Conservation (phyloP, 2,888 invertebrate species). For the Nomada ruficornis region DNA sequence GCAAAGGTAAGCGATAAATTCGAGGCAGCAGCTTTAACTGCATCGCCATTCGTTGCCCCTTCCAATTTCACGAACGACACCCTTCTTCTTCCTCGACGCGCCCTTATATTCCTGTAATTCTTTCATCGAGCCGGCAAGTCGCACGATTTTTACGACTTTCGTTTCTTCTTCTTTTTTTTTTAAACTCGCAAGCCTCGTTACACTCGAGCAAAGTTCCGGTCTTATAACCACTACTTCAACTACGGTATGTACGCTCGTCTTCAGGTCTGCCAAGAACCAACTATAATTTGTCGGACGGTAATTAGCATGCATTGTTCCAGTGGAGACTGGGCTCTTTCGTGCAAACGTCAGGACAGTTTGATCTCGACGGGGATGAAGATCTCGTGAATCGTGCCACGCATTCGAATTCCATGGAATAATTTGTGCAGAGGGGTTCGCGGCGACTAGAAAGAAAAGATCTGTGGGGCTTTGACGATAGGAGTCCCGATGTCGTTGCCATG, state of each 20-base stretch:
- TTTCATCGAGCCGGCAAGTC: conserved; percentile 51
- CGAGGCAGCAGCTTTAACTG: conserved; percentile 48
- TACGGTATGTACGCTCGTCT: background rate
- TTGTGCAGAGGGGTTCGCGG: background rate
- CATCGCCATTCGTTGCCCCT: conserved; percentile 37
- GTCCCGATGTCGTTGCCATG: conserved; percentile 2
- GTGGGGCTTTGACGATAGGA: background rate
- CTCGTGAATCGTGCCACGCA: conserved; percentile 14
- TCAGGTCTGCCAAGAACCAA: background rate
- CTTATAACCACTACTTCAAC: background rate
- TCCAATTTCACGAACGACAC: conserved; percentile 57
- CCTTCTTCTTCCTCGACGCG: background rate
- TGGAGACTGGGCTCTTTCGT: conserved; percentile 34
- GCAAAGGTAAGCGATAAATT: conserved; percentile 50
- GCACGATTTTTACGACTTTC: conserved; percentile 45
- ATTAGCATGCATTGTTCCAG: conserved; percentile 60
- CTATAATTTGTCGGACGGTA: conserved; percentile 42
- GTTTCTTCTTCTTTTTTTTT: background rate
- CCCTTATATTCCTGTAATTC: conserved; percentile 43
- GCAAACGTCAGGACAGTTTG: conserved; percentile 39
- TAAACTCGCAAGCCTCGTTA: conserved; percentile 35
- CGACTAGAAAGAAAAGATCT: background rate
- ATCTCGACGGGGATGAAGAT: conserved; percentile 14
- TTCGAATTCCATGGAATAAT: conserved; percentile 40
- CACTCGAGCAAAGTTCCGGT: conserved; percentile 27